phyloP scores from a whole-genome alignment of 2,888 invertebrate genomes.

The Lathronympha strigana region DNA sequence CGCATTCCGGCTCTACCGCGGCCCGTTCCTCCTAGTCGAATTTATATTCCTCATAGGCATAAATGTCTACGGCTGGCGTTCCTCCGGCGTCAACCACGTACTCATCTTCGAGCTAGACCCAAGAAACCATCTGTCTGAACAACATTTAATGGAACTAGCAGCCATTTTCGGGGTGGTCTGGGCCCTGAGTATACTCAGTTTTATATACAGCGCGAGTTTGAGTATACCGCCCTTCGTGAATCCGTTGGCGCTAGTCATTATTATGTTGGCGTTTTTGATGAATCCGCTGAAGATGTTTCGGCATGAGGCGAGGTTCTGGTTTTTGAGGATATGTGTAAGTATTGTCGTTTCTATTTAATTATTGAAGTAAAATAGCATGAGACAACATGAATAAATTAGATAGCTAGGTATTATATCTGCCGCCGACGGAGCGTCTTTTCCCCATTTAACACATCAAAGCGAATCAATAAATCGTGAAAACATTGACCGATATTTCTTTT shows the following conservation, averaged over 20 bases:
- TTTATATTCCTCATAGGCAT: conserved; percentile 97
- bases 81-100: conserved; percentile 98
- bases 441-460: too few relatives aligned
- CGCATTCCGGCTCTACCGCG: conserved; percentile 96
- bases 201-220: conserved; percentile 90
- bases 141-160: conserved; percentile 97
- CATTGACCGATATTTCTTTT: too few relatives aligned
- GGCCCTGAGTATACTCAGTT: conserved; percentile 95
- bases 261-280: conserved; percentile 93
- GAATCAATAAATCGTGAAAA: too few relatives aligned
- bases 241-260: conserved; percentile 92
- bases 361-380: too few relatives aligned
- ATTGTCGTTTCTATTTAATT: conserved; percentile 41
- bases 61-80: conserved; percentile 98
- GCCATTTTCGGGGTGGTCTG: conserved; percentile 97
- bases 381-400: too few relatives aligned
- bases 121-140: conserved; percentile 95
- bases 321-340: conserved; percentile 93
- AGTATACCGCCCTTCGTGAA: conserved; percentile 96
- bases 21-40: conserved; percentile 95
- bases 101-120: conserved; percentile 99
- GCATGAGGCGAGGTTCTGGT: conserved; percentile 97
- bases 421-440: too few relatives aligned
- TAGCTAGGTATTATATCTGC: too few relatives aligned
- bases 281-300: conserved; percentile 97